Conservation (phyloP, 1,140 invertebrate genomes). For the Bombus impatiens region DNA sequence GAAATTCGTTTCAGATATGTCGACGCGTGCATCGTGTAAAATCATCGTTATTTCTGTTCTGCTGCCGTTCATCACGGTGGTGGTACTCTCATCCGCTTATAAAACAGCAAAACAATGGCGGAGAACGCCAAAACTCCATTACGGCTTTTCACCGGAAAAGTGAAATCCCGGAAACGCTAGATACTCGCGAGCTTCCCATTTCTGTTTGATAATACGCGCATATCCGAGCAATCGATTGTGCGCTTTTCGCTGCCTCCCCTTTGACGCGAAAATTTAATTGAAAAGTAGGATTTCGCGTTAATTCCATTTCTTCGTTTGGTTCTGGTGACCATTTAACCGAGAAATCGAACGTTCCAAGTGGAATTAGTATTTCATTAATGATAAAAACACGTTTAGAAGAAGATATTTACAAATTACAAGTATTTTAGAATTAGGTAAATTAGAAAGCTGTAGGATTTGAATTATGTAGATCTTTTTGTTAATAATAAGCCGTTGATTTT, state of each 20-base stretch:
- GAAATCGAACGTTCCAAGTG: background rate
- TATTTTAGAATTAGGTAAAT: too few species aligned
- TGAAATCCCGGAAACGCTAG: slow-evolving; percentile 19
- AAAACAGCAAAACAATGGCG: slow-evolving; percentile 61
- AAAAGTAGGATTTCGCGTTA: background rate
- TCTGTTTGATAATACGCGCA: slow-evolving; percentile 19
- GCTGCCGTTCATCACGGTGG: slow-evolving; percentile 3
- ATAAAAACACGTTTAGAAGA: background rate
- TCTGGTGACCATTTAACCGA: background rate
- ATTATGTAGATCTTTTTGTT: too few species aligned
- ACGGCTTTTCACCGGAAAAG: slow-evolving; percentile 44
- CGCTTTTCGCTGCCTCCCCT: background rate
- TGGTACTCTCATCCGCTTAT: slow-evolving; percentile 49
- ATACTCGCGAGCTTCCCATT: background rate
- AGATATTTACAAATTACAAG: background rate
- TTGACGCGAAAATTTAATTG: slow-evolving; percentile 4
- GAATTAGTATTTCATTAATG: background rate
- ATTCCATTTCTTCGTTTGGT: background rate
- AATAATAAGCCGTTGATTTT: too few species aligned
- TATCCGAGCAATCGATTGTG: slow-evolving; percentile 23
- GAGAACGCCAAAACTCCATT: slow-evolving; percentile 62
- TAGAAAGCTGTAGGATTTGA: too few species aligned
- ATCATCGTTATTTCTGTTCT: background rate
- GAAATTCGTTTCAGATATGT: background rate
- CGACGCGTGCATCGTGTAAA: background rate